Evolutionary conservation across 2,113 vertebrate species (phyloP).

Genomic region (Bagarius yarrelli): DNA sequence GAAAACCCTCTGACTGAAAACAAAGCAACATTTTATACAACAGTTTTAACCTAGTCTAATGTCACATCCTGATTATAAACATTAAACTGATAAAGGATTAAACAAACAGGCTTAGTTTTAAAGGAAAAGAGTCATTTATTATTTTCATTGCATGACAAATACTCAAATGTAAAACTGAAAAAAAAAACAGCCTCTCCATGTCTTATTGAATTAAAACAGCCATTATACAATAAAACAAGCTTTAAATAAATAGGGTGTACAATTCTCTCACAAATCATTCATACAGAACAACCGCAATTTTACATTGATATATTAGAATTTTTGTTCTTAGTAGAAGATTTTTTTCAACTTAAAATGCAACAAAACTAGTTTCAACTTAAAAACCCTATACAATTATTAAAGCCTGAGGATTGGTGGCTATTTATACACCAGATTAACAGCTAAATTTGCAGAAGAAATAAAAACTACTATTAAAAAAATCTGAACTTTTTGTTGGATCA

Average conservation of each 20-base stretch:
- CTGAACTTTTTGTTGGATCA: constrained; percentile 14
- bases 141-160: constrained; percentile 79
- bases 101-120: constrained; percentile 7
- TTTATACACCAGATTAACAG: constrained; percentile 13
- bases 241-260: constrained; percentile 81
- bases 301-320: constrained; percentile 69
- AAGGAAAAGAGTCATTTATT: constrained; percentile 74
- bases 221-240: constrained; percentile 95
- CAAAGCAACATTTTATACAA: background rate
- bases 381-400: constrained; percentile 55
- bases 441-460: background rate
- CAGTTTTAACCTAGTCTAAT: background rate
- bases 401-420: constrained; percentile 88
- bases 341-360: constrained; percentile 57
- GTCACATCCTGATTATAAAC: background rate
- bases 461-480: background rate
- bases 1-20: background rate
- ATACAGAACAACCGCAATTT: constrained; percentile 71
- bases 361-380: background rate
- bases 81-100: background rate
- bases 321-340: constrained; percentile 83
- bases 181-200: constrained; percentile 70
- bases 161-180: constrained; percentile 78
- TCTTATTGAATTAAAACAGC: constrained; percentile 82
- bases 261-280: constrained; percentile 70